Conservation (phyloP, 92 coral and sea anemone species). For the Phenganax marumi region DNA sequence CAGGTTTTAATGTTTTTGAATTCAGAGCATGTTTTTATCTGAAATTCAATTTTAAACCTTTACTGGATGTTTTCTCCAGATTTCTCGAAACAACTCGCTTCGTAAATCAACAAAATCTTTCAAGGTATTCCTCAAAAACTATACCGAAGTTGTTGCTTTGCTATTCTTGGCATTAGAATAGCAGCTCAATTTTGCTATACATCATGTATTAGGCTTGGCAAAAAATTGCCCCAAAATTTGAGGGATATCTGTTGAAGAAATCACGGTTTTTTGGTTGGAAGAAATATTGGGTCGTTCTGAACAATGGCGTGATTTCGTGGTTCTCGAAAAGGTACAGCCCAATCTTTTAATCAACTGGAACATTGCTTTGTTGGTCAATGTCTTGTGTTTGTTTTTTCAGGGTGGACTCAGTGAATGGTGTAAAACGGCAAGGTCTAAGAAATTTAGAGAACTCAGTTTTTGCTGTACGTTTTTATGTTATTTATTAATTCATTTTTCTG, state of each 20-base stretch:
- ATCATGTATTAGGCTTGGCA: slow-evolving; percentile 61
- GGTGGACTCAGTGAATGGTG: slow-evolving; percentile 85
- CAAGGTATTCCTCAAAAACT: slow-evolving; percentile 2
- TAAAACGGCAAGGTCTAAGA: slow-evolving; percentile 85
- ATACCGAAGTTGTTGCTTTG: background rate
- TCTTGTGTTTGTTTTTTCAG: slow-evolving; percentile 42
- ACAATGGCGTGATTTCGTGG: slow-evolving; percentile 89
- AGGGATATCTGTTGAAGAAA: slow-evolving; percentile 84
- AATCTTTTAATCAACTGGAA: background rate
- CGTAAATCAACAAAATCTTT: slow-evolving; percentile 38
- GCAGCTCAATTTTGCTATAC: background rate
- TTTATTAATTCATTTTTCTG: background rate
- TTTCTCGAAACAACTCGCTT: slow-evolving; percentile 28
- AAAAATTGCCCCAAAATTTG: slow-evolving; percentile 85
- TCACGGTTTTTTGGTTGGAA: slow-evolving; percentile 96
- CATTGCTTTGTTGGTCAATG: background rate
- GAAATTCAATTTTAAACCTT: background rate
- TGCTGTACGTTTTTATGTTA: slow-evolving; percentile 62
- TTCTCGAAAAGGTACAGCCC: slow-evolving; percentile 70
- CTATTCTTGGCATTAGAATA: background rate
- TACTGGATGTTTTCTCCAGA: background rate
- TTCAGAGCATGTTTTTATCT: too few species aligned
- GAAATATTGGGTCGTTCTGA: slow-evolving; percentile 94
- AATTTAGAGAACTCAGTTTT: slow-evolving; percentile 88
- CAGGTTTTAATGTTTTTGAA: slow-evolving; percentile 52